Evolutionary conservation across 2,797 vertebrate species (phyloP).

Genomic region (Ctenochaetus hawaiiensis): DNA sequence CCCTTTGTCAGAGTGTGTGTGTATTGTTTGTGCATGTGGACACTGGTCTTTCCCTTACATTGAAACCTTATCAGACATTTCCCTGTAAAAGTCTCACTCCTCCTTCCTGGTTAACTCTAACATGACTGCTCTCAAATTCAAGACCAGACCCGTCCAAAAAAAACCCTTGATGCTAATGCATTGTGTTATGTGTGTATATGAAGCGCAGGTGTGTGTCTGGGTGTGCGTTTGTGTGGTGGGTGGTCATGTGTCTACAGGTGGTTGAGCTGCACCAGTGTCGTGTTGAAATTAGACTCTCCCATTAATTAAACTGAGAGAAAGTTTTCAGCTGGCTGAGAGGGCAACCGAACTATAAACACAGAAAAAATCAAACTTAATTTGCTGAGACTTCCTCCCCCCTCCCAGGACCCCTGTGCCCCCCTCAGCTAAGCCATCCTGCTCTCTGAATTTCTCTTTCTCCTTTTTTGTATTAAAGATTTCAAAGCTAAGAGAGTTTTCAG

Average conservation of each 20-base stretch:
- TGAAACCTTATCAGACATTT: neutral
- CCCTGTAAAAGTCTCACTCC: conserved; percentile 27
- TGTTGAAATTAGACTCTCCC: conserved; percentile 13
- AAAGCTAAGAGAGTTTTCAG: too few relatives aligned
- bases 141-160: conserved; percentile 29
- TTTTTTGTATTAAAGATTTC: neutral
- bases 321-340: neutral
- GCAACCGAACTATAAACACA: neutral
- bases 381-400: too few relatives aligned
- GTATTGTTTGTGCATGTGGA: conserved; percentile 5
- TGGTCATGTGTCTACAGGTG: conserved; percentile 23
- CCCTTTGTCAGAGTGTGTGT: conserved; percentile 17
- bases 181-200: conserved; percentile 1
- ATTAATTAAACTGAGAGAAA: conserved; percentile 4
- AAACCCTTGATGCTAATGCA: neutral
- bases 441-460: neutral
- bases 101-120: conserved; percentile 33
- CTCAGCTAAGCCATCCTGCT: neutral
- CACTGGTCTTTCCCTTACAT: neutral
- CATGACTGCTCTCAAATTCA: conserved; percentile 50
- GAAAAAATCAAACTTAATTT: neutral
- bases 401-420: neutral
- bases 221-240: conserved; percentile 5
- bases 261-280: conserved; percentile 4
- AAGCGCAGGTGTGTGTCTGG: neutral